Evolutionary conservation across 2,888 invertebrate genomes (phyloP), one percentile per base, ranked within the genome.

Genomic region (Panopea generosa): DNA sequence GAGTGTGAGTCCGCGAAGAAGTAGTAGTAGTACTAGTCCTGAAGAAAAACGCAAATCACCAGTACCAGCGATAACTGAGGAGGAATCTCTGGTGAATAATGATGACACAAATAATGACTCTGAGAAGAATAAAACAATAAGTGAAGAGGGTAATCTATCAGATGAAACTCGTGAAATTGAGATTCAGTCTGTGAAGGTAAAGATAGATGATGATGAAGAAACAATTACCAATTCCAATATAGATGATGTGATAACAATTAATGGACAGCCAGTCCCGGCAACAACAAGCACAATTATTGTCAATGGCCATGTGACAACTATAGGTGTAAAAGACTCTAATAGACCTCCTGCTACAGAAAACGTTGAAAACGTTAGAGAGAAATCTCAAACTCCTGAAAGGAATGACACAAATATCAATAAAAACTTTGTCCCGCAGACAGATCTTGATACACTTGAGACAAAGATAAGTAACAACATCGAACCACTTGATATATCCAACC

Each of bases 401-500:
- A 47, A 69, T 20, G 24, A 24, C n/a, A 52, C 60, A 14, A 57
- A 47, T 33, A 38, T 27, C n/a, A 61, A 75, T 26, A 83, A 82
- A 68, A 69, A 77, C 18, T 82, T 82, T 49, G 83, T 89, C 50
- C 90, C 87, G 24, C 88, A 87, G 53, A 90, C 90, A 29, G 90
- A 90, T 72, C 72, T 90, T 24, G 90, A 90, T 71, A 88, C 90
- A 9, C 84, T 87, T 75, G 90, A 88, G 72, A 88, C 87, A 16
- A 84, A 83, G 62, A 73, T 85, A 40, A 80, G 82, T 6, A 82
- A 82, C 50, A 83, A 83, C 57, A 60, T 77, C 29, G 81, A 83
- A 40, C 78, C 82, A 7, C 69, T 79, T 40, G 86, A 86, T 55
- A 83, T 85, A 63, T 87, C 87, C 11, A 86, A 86, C 53, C 84